phyloP scores from a whole-genome alignment of 1,140 invertebrate species.

The Babylonia areolata region DNA sequence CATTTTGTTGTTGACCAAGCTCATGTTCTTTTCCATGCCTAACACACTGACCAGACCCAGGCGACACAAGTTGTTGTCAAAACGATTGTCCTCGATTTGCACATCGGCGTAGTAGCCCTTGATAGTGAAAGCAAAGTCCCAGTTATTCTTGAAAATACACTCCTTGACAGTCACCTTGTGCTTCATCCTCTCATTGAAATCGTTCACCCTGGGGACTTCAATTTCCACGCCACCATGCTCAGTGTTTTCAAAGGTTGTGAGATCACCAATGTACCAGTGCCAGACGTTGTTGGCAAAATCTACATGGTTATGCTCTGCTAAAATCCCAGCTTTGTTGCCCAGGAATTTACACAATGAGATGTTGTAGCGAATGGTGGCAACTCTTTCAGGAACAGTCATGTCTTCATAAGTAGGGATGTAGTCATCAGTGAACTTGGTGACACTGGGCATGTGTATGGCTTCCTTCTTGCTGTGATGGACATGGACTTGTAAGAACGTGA shows the following conservation, averaged over 20 bases:
- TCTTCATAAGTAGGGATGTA: conserved; percentile 74
- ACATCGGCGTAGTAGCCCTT: conserved; percentile 92
- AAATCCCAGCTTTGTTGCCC: conserved; percentile 66
- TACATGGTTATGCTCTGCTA: conserved; percentile 75
- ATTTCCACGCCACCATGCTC: conserved; percentile 84
- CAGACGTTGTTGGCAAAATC: conserved; percentile 76
- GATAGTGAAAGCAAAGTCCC: conserved; percentile 69
- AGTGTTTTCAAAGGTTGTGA: conserved; percentile 91
- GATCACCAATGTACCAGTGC: conserved; percentile 72
- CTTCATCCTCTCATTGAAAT: conserved; percentile 58
- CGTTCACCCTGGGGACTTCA: conserved; percentile 73
- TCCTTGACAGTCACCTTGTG: conserved; percentile 69
- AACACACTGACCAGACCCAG: conserved; percentile 89
- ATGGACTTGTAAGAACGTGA: conserved; percentile 58
- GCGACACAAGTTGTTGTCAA: conserved; percentile 90
- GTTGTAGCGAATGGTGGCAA: conserved; percentile 73
- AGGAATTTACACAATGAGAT: conserved; percentile 64
- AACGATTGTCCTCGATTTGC: conserved; percentile 88
- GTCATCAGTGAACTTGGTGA: conserved; percentile 72
- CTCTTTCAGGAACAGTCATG: conserved; percentile 71
- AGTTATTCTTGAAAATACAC: conserved; percentile 63
- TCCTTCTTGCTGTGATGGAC: conserved; percentile 61
- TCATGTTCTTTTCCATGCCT: conserved; percentile 98
- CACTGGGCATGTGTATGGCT: conserved; percentile 72
- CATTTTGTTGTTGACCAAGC: conserved; percentile 85